Evolutionary conservation across 2,888 invertebrate genomes (phyloP), one percentile per base, ranked within the genome.

Genomic region (Parapristionchus giblindavisi): DNA sequence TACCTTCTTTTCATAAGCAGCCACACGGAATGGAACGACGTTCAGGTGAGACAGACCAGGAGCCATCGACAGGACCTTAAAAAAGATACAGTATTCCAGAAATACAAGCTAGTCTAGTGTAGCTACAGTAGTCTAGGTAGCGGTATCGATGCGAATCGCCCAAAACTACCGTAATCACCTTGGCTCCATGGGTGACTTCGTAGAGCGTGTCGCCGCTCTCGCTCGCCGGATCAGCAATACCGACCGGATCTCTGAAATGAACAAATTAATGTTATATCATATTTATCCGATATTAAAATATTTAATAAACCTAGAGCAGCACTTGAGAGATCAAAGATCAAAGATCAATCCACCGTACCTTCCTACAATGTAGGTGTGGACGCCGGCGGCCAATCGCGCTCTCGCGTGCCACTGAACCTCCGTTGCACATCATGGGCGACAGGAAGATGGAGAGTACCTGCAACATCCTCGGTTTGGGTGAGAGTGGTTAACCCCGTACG

Each of bases 391-490:
- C 94, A 98, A 94, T 82, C 95, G 91, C 2, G 94, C 93, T 56
- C 83, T 78, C 38, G 68, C 87, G 68, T 60, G 40, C 29, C 54
- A 60, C 14, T 58, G 66, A 5, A 95, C 94, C 92, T 99, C 99
- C 21, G 96, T 95, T n/a, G 99, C 99, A 99, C 93, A 96, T 93
- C 99, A 99, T 99, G 0, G 99, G 99, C 71, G 97, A 96, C 0
- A 99, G 99, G 90, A 99, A 99, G 87, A 99, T 97, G 95, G 98
- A 97, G 95, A 99, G 24, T 96, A 82, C 70, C 70, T 71, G 14
- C n/a, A n/a, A 24, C 5, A 71, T n/a, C n/a, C n/a, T n/a, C n/a
- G n/a, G n/a, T n/a, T n/a, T n/a, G n/a, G n/a, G n/a, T n/a, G n/a
- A n/a, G n/a, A n/a, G n/a, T n/a, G n/a, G n/a, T n/a, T n/a, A n/a